Evolutionary conservation across 1,140 invertebrate genomes (phyloP).

Genomic region (Drosophila ogumai): DNA sequence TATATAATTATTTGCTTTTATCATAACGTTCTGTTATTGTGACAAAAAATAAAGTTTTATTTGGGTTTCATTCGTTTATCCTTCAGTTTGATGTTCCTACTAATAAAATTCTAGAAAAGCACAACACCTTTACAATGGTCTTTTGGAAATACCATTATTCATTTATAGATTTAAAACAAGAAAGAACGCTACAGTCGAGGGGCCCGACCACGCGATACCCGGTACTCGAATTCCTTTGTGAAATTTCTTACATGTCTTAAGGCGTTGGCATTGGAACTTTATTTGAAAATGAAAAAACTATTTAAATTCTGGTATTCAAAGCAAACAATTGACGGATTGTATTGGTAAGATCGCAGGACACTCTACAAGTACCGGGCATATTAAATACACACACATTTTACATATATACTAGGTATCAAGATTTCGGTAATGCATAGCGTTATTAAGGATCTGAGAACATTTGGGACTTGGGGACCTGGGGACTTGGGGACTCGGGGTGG

Average conservation of each 20-base stretch:
- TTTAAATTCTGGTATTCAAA: not conserved
- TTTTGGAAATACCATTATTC: constrained; percentile 85
- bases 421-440: constrained; percentile 75
- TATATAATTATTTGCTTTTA: constrained; percentile 56
- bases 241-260: constrained; percentile 6
- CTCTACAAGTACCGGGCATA: constrained; percentile 18
- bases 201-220: constrained; percentile 19
- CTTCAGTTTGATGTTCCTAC: constrained; percentile 66
- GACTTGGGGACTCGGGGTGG: constrained; percentile 5
- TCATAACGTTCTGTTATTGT: constrained; percentile 73
- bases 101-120: constrained; percentile 85
- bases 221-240: constrained; percentile 4
- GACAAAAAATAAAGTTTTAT: constrained; percentile 78
- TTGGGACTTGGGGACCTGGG: constrained; percentile 17
- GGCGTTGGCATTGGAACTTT: not conserved
- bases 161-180: constrained; percentile 69
- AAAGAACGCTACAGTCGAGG: constrained; percentile 23
- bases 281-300: not conserved
- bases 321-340: constrained; percentile 12
- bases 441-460: constrained; percentile 67
- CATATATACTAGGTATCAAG: constrained; percentile 78
- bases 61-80: constrained; percentile 52
- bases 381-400: constrained; percentile 78
- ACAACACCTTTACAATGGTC: constrained; percentile 85
- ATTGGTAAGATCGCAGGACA: not conserved